Conservation (phyloP, 2,888 invertebrate species). For the Chrysodeixis includens region DNA sequence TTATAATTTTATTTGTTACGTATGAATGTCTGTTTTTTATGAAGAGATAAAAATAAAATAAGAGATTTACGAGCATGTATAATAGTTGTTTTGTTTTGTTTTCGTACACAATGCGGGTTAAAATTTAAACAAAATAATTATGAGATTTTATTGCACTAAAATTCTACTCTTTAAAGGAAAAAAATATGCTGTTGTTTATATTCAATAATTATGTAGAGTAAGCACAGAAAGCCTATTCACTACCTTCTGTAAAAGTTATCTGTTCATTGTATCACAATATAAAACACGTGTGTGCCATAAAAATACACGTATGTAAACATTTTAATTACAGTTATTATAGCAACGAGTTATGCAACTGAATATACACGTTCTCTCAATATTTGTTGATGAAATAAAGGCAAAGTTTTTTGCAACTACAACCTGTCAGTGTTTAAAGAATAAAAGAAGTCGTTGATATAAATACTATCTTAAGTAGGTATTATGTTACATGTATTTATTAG, state of each 20-base stretch:
- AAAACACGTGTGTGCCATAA: constrained; percentile 11
- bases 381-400: constrained; percentile 7
- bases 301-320: constrained; percentile 18
- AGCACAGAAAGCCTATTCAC: neutral
- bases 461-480: too few species aligned
- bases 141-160: too few species aligned
- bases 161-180: too few species aligned
- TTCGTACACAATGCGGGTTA: too few species aligned
- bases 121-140: too few species aligned
- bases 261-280: neutral
- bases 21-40: neutral
- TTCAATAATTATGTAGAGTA: too few species aligned
- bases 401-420: neutral
- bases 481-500: too few species aligned
- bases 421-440: too few species aligned
- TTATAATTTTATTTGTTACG: constrained; percentile 4
- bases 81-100: too few species aligned
- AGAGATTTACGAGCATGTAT: too few species aligned
- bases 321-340: constrained; percentile 27
- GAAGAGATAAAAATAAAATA: neutral
- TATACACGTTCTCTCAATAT: constrained; percentile 2
- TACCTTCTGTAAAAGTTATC: neutral
- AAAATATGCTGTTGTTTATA: too few species aligned
- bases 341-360: constrained; percentile 22
- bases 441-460: too few species aligned